These are phyloP conservation scores for Alligator sinensis DNA, from an alignment of 2,113 vertebrate species.

Conservation along the genomic window DNA sequence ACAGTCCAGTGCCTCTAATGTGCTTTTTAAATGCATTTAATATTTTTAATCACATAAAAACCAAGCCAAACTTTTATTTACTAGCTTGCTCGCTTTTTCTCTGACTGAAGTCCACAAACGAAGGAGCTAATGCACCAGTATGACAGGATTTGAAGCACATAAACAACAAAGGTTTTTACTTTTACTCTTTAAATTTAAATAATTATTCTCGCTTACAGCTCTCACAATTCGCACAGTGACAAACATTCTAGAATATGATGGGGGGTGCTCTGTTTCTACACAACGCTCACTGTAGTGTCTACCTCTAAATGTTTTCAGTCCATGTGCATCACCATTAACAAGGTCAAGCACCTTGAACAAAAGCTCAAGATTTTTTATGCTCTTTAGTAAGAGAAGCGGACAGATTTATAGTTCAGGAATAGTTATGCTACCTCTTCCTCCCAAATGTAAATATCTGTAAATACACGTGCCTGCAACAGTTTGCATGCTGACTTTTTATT, in stretches of 20 bases:
- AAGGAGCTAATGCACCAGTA: slow-evolving; percentile 17
- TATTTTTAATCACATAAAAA: slow-evolving; percentile 42
- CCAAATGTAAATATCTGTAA: background rate
- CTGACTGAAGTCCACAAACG: slow-evolving; percentile 17
- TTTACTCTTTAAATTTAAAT: slow-evolving; percentile 19
- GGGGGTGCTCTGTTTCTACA: background rate
- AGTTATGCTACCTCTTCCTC: background rate
- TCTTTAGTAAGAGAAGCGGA: background rate
- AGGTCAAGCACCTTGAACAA: background rate
- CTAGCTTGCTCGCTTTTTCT: background rate
- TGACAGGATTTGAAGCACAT: background rate
- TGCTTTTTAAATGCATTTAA: slow-evolving; percentile 13
- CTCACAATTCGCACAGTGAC: background rate
- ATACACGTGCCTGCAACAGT: background rate
- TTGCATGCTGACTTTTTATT: background rate
- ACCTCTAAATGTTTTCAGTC: background rate
- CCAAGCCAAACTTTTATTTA: slow-evolving; percentile 17
- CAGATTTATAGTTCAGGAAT: background rate
- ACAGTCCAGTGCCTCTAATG: background rate
- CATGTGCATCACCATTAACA: background rate
- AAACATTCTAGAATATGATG: background rate
- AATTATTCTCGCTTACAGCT: background rate
- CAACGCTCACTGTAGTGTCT: background rate
- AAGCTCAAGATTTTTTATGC: background rate
- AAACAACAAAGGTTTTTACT: background rate